These are phyloP conservation scores for Eucera pruinosa DNA, from an alignment of 2,888 invertebrate species.

Conservation along the genomic window DNA sequence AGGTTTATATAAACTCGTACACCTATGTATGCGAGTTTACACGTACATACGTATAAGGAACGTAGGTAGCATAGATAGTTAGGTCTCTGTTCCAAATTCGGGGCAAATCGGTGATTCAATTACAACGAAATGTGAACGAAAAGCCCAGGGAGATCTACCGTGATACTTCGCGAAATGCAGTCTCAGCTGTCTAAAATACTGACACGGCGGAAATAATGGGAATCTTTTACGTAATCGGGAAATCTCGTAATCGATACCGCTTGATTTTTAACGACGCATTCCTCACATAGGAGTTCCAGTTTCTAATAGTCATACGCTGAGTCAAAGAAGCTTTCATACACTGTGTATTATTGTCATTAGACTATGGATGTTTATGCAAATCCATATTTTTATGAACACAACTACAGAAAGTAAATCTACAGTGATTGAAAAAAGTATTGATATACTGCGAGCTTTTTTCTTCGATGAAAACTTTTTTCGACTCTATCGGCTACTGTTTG, in stretches of 20 bases:
- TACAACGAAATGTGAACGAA: conserved; percentile 42
- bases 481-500: no score
- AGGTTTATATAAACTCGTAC: conserved; percentile 13
- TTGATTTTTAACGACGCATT: conserved; percentile 14
- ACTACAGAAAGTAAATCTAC: no score
- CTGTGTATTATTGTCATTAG: no score
- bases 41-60: background rate
- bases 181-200: conserved; percentile 27
- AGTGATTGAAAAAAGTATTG: no score
- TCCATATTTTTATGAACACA: no score
- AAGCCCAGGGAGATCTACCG: conserved; percentile 13
- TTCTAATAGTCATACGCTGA: background rate
- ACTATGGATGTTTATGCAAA: no score
- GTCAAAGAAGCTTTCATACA: no score
- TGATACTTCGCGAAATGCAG: conserved; percentile 32
- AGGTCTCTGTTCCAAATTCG: conserved; percentile 35
- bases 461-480: no score
- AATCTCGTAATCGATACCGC: background rate
- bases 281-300: background rate
- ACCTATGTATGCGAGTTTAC: background rate
- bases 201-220: conserved; percentile 5
- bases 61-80: conserved; percentile 1
- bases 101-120: conserved; percentile 56
- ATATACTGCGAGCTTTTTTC: no score
- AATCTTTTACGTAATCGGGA: conserved; percentile 8